These are phyloP conservation scores for Cichlasoma orientale DNA, from an alignment of 2,797 vertebrate genomes.

Conservation along the genomic window DNA sequence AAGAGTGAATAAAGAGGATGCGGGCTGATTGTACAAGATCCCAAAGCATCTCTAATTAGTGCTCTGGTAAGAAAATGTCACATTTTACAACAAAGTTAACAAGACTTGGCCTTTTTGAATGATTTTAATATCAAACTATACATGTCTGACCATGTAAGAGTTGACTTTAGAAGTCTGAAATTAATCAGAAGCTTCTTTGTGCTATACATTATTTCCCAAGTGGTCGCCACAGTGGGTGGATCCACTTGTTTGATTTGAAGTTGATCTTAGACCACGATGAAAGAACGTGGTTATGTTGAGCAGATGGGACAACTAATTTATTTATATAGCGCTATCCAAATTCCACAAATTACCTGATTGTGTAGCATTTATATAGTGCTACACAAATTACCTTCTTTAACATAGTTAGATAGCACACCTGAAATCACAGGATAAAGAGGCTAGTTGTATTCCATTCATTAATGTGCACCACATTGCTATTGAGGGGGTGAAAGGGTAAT, in stretches of 20 bases:
- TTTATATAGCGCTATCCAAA: background rate
- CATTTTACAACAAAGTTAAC: too few relatives aligned
- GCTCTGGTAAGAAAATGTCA: background rate
- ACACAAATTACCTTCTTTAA: too few relatives aligned
- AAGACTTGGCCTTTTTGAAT: background rate
- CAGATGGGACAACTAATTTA: background rate
- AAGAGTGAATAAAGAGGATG: background rate
- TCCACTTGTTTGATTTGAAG: background rate
- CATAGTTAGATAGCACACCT: background rate
- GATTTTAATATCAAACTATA: too few relatives aligned
- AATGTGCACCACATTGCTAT: too few relatives aligned
- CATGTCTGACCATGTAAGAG: background rate
- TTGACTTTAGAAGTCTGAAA: background rate
- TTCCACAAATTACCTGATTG: too few relatives aligned
- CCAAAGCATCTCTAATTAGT: background rate
- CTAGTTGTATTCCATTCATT: too few relatives aligned
- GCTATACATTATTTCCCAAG: background rate
- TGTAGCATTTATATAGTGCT: background rate
- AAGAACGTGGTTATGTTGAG: background rate
- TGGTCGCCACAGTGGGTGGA: background rate
- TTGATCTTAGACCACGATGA: background rate
- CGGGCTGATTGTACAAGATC: background rate
- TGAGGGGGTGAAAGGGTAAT: too few relatives aligned
- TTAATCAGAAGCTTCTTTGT: background rate
- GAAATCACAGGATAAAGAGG: background rate